These are phyloP conservation scores for Callaeas wilsoni DNA, from an alignment of 2,113 vertebrate genomes.

Conservation along the genomic window DNA sequence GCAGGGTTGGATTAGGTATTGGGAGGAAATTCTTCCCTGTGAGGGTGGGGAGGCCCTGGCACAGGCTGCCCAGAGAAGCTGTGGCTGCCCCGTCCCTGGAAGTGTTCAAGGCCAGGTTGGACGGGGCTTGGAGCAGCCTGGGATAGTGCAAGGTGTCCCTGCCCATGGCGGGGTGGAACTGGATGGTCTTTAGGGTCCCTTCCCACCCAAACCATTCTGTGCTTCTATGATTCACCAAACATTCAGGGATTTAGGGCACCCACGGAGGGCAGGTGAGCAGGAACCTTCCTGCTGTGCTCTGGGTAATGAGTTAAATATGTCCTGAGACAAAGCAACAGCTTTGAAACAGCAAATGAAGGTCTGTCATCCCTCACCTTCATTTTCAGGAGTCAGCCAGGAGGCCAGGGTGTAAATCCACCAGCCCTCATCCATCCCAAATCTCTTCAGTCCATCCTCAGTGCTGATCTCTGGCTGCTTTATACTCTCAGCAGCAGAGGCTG, in stretches of 20 bases:
- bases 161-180: too few relatives aligned
- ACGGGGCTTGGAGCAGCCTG: accelerated
- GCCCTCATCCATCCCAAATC: not conserved
- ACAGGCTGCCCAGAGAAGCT: not conserved
- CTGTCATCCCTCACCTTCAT: not conserved
- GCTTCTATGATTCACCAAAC: not conserved
- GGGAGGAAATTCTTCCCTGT: not conserved
- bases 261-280: not conserved
- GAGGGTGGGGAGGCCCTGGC: not conserved
- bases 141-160: not conserved
- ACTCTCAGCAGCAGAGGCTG: not conserved
- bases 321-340: not conserved
- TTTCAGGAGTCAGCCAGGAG: not conserved
- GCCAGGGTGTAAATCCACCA: not conserved
- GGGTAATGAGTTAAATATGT: not conserved
- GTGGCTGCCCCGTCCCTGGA: not conserved
- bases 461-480: not conserved
- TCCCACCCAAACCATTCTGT: not conserved
- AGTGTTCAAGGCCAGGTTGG: accelerated
- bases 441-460: not conserved
- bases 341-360: not conserved
- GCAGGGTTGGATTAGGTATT: not conserved
- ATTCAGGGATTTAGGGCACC: not conserved
- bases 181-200: not conserved
- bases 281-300: not conserved